Percentiles rank a stretch among this genome's conserved stretches.
Conservation (phyloP, 2,888 invertebrate genomes). For the Phlogophora meticulosa region DNA sequence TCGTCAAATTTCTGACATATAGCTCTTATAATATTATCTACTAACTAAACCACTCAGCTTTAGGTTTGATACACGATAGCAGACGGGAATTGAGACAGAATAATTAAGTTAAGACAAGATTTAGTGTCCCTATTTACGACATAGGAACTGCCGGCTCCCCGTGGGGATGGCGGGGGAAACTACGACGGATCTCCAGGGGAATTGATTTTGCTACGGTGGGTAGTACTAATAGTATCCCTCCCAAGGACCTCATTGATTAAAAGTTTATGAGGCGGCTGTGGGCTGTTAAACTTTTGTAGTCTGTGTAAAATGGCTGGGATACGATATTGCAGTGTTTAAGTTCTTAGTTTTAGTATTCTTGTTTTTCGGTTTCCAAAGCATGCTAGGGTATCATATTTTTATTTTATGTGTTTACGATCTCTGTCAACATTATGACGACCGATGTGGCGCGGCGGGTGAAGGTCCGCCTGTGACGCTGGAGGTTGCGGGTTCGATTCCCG, state of each 20-base stretch:
- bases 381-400: too few relatives aligned
- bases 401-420: too few relatives aligned
- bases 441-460: too few relatives aligned
- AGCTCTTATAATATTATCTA: background rate
- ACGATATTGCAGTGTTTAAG: background rate
- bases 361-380: too few relatives aligned
- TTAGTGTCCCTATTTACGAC: constrained; percentile 26
- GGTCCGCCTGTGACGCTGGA: too few relatives aligned
- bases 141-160: background rate
- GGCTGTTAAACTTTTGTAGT: background rate
- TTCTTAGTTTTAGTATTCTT: too few relatives aligned
- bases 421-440: too few relatives aligned
- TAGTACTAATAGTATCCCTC: background rate
- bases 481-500: too few relatives aligned
- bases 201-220: constrained; percentile 23
- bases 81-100: constrained; percentile 2
- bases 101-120: constrained; percentile 54
- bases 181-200: constrained; percentile 9
- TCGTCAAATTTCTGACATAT: background rate
- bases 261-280: constrained; percentile 7
- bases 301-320: background rate
- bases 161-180: background rate
- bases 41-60: constrained; percentile 10
- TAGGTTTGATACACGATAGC: constrained; percentile 10
- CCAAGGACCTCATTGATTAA: constrained; percentile 7